Conservation (phyloP, 2,888 invertebrate genomes). For the Sturmia bella region DNA sequence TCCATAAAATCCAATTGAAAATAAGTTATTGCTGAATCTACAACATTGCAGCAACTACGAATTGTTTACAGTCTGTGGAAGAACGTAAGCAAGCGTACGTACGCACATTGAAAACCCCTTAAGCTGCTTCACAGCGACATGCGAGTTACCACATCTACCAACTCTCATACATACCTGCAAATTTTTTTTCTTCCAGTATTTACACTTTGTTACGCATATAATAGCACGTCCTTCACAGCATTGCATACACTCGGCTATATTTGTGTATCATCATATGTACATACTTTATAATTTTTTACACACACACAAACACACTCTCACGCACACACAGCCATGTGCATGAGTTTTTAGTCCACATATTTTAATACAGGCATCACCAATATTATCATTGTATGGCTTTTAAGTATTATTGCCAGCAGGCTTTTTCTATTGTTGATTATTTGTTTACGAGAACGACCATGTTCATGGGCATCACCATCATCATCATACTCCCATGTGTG, state of each 20-base stretch:
- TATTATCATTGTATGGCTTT: conserved; percentile 50
- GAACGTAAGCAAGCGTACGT: not conserved
- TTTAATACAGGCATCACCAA: conserved; percentile 42
- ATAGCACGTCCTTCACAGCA: conserved; percentile 46
- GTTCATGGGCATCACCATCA: conserved; percentile 32
- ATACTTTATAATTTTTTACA: not conserved
- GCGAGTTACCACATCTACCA: too few relatives aligned
- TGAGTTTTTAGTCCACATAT: conserved; percentile 9
- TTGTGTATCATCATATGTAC: not conserved
- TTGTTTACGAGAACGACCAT: conserved; percentile 55
- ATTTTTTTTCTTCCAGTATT: conserved; percentile 42
- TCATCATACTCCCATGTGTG: conserved; percentile 33
- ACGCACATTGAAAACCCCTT: conserved; percentile 13
- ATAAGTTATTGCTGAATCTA: conserved; percentile 69
- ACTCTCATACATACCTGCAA: conserved; percentile 6
- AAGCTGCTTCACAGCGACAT: conserved; percentile 23
- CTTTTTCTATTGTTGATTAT: conserved; percentile 63
- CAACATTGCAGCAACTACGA: conserved; percentile 22
- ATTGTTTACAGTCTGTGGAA: not conserved
- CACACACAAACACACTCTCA: not conserved
- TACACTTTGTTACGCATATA: conserved; percentile 68
- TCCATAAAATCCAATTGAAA: conserved; percentile 70
- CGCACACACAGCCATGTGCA: not conserved
- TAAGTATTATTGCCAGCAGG: conserved; percentile 61
- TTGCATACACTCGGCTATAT: conserved; percentile 19